phyloP scores from a whole-genome alignment of 1,140 invertebrate species.

The Cyrtorhinus lividipennis region DNA sequence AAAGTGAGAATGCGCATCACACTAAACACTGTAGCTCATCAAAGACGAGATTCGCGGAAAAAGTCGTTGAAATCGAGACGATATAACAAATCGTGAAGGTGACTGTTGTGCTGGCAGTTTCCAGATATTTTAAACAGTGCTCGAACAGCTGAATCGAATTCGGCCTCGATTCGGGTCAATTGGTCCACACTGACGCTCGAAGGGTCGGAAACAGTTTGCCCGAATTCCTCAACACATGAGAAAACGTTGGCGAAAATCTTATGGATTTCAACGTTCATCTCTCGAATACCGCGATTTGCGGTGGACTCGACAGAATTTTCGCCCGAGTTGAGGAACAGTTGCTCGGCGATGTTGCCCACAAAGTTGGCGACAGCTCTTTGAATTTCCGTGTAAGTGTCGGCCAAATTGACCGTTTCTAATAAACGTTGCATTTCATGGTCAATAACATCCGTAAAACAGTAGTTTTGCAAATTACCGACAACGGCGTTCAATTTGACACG shows the following conservation, averaged over 20 bases:
- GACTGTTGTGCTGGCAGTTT: background rate
- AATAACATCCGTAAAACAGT: conserved; percentile 16
- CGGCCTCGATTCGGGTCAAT: background rate
- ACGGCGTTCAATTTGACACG: background rate
- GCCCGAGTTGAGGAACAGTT: background rate
- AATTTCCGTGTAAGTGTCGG: background rate
- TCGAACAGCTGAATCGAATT: background rate
- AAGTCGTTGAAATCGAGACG: background rate
- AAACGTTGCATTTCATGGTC: background rate
- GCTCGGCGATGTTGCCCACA: background rate
- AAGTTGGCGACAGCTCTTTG: background rate
- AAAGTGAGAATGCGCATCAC: too few species aligned
- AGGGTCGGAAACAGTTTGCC: background rate
- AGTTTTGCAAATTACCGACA: conserved; percentile 14
- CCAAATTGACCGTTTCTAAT: background rate
- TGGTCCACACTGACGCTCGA: background rate
- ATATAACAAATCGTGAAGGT: background rate
- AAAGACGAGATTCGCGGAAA: too few species aligned
- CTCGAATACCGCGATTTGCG: background rate
- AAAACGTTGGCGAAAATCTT: background rate
- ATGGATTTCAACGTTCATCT: background rate
- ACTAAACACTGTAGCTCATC: too few species aligned
- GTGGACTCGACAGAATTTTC: background rate
- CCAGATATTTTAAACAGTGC: background rate
- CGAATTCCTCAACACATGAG: background rate